Base-by-base conservation (phyloP, 35 echinoderm and acorn worm species). In the Hemicentrotus pulcherrimus region DNA sequence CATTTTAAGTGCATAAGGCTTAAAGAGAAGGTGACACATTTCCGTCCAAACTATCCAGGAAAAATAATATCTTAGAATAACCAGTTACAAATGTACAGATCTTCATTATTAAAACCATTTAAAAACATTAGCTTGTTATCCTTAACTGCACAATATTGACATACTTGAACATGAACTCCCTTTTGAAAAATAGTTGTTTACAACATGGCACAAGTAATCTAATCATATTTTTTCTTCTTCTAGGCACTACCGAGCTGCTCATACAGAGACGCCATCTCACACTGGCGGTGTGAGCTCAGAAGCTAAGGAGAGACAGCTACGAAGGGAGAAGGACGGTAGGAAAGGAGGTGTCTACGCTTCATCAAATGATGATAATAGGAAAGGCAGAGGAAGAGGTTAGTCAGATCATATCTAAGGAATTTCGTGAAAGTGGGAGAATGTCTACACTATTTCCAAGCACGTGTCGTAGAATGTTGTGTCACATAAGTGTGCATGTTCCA, bases 231-330 rank as follows among this genome's bases (percentile, higher is more conserved):
- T 9, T 86, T 94, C n/a, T 94, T 47, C 58, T 93, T 61, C 9
- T 47, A 99, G 98, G 92, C 97, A 99, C 48, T 99, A 99, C 88
- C 95, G 98, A 85, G 94, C 97, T 47, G 94, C 95, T 41, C 88
- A 94, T 9, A 94, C 97, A 86, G 98, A 99, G 94, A 99, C 98
- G 28, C 98, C 98, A 4, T 97, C 97, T 13, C 98, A 99, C 55
- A 95, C 98, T 47, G 98, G 98, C 28, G 98, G 98, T 30, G 98
- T 99, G 4, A 99, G 98, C 91, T 85, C 94, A 55, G 98, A 95
- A 48, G 97, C 95, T 4, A 95, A 46, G 47, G 96, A 97, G 46
- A 99, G 94, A 58, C 93, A 97, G 50, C 94, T 65, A 59, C 92
- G 88, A 41, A 92, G 97, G 86, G 96, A 97, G 45, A 97, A 96